Percentiles rank a stretch among this genome's conserved stretches.
Evolutionary conservation across 2,888 invertebrate species (phyloP).

Genomic region (Scaptomyza reducta): DNA sequence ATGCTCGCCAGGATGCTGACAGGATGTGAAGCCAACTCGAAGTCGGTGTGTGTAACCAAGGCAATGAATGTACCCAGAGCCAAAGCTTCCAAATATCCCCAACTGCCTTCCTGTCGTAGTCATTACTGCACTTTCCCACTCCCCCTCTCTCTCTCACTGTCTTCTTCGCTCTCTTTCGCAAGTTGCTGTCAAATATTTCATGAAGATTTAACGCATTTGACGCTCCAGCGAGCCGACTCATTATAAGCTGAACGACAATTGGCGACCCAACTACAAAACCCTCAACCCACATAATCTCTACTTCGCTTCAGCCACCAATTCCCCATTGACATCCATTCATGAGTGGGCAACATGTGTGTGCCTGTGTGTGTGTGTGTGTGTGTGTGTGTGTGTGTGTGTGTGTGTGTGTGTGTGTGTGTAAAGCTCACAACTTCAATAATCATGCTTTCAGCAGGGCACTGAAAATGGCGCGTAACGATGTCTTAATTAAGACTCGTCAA

Average conservation of each 20-base stretch:
- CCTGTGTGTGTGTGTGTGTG: conserved; percentile 1
- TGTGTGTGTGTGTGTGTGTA: conserved; percentile 9
- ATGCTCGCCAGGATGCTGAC: conserved; percentile 15
- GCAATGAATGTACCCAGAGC: conserved; percentile 31
- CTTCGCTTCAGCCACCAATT: conserved; percentile 33
- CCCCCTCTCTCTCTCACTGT: neutral
- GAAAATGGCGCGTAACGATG: conserved; percentile 70
- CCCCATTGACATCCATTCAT: conserved; percentile 1
- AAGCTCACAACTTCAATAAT: conserved; percentile 52
- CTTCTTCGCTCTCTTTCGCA: neutral
- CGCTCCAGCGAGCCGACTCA: conserved; percentile 59
- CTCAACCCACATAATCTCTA: neutral
- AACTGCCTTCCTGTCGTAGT: neutral
- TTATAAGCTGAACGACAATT: conserved; percentile 34
- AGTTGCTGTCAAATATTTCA: conserved; percentile 58
- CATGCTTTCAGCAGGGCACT: conserved; percentile 44
- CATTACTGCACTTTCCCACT: neutral
- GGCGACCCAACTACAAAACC: neutral
- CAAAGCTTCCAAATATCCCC: conserved; percentile 8
- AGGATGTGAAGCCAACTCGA: conserved; percentile 30
- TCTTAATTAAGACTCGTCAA: conserved; percentile 65
- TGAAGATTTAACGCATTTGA: conserved; percentile 67
- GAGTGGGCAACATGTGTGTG: conserved; percentile 8
- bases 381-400: neutral
- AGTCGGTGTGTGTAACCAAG: conserved; percentile 33